Evolutionary conservation across 23 tunicate genomes (phyloP), one percentile per base, ranked within the genome.

Genomic region (Pegea sp.): DNA sequence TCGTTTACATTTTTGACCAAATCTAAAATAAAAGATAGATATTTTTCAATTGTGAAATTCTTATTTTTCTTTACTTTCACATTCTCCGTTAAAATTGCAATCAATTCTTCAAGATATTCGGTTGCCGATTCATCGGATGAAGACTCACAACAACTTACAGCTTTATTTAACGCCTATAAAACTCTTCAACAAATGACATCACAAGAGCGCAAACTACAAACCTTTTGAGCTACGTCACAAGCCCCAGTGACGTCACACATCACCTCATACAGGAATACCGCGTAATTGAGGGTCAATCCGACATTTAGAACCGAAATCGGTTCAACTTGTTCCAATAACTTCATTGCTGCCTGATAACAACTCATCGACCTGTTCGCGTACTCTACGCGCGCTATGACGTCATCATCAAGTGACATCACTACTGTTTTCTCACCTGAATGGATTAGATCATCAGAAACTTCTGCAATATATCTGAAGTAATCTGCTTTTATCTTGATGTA

Each of bases 401-500:
- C n/a, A n/a, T n/a, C n/a, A n/a, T n/a, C n/a, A n/a, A n/a, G n/a
- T n/a, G n/a, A n/a, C n/a, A n/a, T n/a, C n/a, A n/a, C n/a, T n/a
- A n/a, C n/a, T n/a, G n/a, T n/a, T n/a, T n/a, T n/a, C n/a, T n/a
- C n/a, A n/a, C n/a, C n/a, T n/a, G n/a, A n/a, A n/a, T n/a, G n/a
- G n/a, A n/a, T n/a, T n/a, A n/a, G n/a, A n/a, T n/a, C 46, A 38
- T 16, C 13, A 8, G 46, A 11, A 38, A 38, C 46, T 38, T 38
- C 46, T 8, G 46, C 46, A 8, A 38, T 38, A 38, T 38, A 38
- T 11, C 46, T 11, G 46, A 8, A 38, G 46, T 38, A 38, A 38
- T 38, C 46, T 38, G 46, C 46, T 38, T 38, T 38, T 16, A 38
- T 38, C 46, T 38, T 38, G 46, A 16, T 38, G 16, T 38, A 38